Evolutionary conservation across 2,113 vertebrate species (phyloP), one percentile per base, ranked within the genome.

Genomic region (Apus apus): DNA sequence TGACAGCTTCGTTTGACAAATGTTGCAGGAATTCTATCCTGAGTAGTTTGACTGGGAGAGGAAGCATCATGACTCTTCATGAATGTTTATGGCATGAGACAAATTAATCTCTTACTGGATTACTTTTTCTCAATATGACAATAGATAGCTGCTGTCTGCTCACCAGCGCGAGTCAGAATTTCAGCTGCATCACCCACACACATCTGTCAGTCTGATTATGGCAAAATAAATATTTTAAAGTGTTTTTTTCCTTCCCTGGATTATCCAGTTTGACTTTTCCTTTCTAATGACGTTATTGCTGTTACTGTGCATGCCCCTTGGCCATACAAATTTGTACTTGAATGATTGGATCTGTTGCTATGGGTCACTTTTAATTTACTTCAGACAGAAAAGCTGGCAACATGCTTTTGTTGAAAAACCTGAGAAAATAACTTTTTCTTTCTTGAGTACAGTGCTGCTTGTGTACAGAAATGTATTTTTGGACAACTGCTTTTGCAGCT

Each of bases 221-320:
- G 53, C 68, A 90, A 77, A 96, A 71, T 80, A 81, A 97, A 84
- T 96, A 84, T 71, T 95, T 92, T 84, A 3, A 66, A 90, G 34
- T 81, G 38, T 58, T 78, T 93, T 93, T 70, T 89, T 91, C 32
- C 32, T 80, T 91, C 48, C 4, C 0, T 51, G 32, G 29, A 29
- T 91, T 75, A 70, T 64, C 32, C 19, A 27, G 15, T 74, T 80
- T 66, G 45, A 46, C 26, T 79, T 85, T 70, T 62, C 22, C 54
- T 93, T 93, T 91, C 38, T 60, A 48, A 67, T 76, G 50, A 19
- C 4, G 3, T 73, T 58, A 13, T 20, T 81, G 62, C 23, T 87
- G 36, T 79, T 65, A 26, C 20, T 60, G 43, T 60, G 36, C 56
- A 27, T 77, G 56, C 15, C 34, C 27, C 34, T 85, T 27, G 68